Conservation (phyloP, 1,140 invertebrate species). For the Drosophila insularis region DNA sequence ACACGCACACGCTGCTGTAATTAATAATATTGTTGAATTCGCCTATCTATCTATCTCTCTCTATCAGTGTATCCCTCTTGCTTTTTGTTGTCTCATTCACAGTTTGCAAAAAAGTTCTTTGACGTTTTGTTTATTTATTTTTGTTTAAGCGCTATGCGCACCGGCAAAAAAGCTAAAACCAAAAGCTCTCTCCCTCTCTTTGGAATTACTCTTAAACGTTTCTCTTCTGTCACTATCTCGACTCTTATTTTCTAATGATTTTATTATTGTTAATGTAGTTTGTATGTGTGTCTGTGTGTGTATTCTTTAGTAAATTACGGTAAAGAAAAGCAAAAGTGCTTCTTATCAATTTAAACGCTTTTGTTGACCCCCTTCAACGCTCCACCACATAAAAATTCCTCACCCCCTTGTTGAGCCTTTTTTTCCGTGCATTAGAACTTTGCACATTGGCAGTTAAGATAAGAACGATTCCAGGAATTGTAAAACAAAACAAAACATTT, state of each 20-base stretch:
- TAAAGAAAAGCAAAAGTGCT: conserved; percentile 66
- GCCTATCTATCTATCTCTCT: background rate
- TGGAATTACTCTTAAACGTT: background rate
- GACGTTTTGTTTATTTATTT: conserved; percentile 80
- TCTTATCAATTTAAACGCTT: conserved; percentile 56
- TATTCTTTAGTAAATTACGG: conserved; percentile 10
- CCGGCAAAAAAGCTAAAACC: conserved; percentile 30
- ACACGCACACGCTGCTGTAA: conserved; percentile 51
- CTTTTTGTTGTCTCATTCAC: conserved; percentile 27
- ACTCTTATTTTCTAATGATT: background rate
- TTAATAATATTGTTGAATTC: conserved; percentile 61
- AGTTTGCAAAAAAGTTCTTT: conserved; percentile 76
- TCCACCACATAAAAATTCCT: background rate
- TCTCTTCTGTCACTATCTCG: background rate
- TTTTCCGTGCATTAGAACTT: conserved; percentile 51
- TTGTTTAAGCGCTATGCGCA: conserved; percentile 54
- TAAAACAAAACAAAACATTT: conserved; percentile 45
- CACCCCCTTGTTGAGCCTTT: background rate
- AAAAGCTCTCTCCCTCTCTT: conserved; percentile 26
- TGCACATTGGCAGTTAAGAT: conserved; percentile 69
- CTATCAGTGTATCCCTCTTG: background rate
- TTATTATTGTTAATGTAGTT: conserved; percentile 14
- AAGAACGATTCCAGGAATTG: conserved; percentile 47
- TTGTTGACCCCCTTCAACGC: background rate
- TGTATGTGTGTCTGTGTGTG: background rate